A percentile compares a stretch with the other conserved stretches of the same genome.
phyloP scores from a whole-genome alignment of 1,140 invertebrate genomes.

The Megathymus violae region DNA sequence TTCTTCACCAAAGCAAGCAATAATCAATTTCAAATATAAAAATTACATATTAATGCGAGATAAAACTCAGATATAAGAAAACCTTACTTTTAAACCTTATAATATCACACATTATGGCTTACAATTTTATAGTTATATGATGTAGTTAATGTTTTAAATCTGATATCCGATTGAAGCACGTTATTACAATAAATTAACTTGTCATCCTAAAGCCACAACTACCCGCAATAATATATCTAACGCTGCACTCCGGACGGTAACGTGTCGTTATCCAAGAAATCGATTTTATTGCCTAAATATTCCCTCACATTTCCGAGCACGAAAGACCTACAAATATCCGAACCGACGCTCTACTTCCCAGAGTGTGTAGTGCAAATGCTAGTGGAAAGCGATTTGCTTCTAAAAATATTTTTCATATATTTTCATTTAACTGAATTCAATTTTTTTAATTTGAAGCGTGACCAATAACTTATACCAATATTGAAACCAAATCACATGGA shows the following conservation, averaged over 20 bases:
- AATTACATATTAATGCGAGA: too few relatives aligned
- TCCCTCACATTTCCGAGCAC: slow-evolving; percentile 35
- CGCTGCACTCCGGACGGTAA: not conserved
- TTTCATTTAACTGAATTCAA: too few relatives aligned
- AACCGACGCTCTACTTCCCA: slow-evolving; percentile 29
- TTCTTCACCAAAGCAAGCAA: too few relatives aligned
- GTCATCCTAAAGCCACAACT: not conserved
- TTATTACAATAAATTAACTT: not conserved
- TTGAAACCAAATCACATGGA: too few relatives aligned
- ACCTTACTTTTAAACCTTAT: too few relatives aligned
- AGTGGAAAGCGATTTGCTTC: not conserved
- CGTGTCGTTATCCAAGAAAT: slow-evolving; percentile 35
- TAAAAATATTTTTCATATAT: not conserved
- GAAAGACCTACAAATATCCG: slow-evolving; percentile 34
- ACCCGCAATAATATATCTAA: slow-evolving; percentile 14
- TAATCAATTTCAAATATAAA: too few relatives aligned
- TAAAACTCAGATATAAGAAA: too few relatives aligned
- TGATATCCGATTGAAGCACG: not conserved
- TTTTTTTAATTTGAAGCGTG: too few relatives aligned
- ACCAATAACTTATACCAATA: too few relatives aligned
- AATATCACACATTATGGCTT: too few relatives aligned
- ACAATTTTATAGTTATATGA: too few relatives aligned
- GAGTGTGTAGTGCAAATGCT: slow-evolving; percentile 18
- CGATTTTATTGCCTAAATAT: slow-evolving; percentile 41
- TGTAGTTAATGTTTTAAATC: too few relatives aligned